Evolutionary conservation across 2,113 vertebrate species (phyloP).

Genomic region (Rhinogobius similis): DNA sequence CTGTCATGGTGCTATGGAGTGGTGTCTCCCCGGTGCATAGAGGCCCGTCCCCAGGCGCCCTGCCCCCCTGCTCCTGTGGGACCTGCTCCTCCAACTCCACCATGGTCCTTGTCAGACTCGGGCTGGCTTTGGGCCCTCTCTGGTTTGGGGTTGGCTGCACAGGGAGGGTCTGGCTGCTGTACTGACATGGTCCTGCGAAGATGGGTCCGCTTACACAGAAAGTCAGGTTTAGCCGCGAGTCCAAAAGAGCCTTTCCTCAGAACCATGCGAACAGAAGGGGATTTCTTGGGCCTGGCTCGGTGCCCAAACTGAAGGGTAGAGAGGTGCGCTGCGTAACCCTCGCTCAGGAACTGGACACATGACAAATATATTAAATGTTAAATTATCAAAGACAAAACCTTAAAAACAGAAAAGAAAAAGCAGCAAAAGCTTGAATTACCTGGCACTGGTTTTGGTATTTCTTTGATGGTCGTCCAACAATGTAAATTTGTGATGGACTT

Average conservation of each 20-base stretch:
- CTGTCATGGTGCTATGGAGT: constrained; percentile 69
- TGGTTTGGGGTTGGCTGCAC: constrained; percentile 86
- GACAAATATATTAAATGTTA: neutral
- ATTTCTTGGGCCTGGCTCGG: constrained; percentile 92
- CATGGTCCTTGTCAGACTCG: constrained; percentile 92
- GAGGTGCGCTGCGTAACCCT: constrained; percentile 93
- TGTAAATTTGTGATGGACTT: constrained; percentile 92
- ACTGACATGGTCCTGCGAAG: constrained; percentile 95
- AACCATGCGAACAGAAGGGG: constrained; percentile 89
- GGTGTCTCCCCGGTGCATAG: constrained; percentile 89
- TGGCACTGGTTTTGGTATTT: constrained; percentile 97
- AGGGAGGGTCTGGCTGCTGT: constrained; percentile 92
- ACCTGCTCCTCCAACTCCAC: constrained; percentile 49
- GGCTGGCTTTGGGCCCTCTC: constrained; percentile 98
- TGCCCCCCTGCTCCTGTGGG: constrained; percentile 78
- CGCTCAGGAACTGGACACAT: constrained; percentile 87
- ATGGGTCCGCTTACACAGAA: constrained; percentile 93
- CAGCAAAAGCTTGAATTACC: constrained; percentile 75
- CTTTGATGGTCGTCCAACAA: constrained; percentile 94
- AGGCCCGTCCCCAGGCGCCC: constrained; percentile 84
- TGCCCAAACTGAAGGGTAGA: constrained; percentile 90
- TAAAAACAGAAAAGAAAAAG: neutral
- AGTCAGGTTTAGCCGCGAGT: constrained; percentile 92
- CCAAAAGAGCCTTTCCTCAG: constrained; percentile 95
- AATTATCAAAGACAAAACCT: neutral